Base-by-base conservation (phyloP, 2,888 invertebrate genomes). In the Dryomyza anilis region DNA sequence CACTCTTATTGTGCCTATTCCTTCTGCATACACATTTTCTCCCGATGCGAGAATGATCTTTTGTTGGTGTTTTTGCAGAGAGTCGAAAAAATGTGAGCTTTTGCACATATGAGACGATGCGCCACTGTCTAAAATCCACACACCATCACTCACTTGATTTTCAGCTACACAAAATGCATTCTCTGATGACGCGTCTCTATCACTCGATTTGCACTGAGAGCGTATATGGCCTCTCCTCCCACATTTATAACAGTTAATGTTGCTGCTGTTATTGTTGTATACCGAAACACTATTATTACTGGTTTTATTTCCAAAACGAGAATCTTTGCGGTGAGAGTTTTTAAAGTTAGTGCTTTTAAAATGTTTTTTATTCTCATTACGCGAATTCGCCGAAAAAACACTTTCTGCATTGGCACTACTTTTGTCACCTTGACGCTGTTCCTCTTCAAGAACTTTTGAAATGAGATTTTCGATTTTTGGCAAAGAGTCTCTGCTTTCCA, bases 161-260 rank as follows among this genome's bases (percentile, higher is more conserved):
- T n/a, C n/a, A n/a, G n/a, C n/a, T n/a, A n/a, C n/a, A n/a, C n/a
- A n/a, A n/a, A n/a, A n/a, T n/a, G n/a, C n/a, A n/a, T n/a, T n/a
- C n/a, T n/a, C n/a, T n/a, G n/a, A n/a, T n/a, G n/a, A n/a, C 12
- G 10, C 25, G 6, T 3, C 10, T 50, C 63, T 53, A 39, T 12
- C 43, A 33, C 19, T 57, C n/a, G 12, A 19, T 50, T 56, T 65
- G 33, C 69, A 67, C 2, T 65, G 46, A 21, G 67, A 65, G 14
- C 65, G 61, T 50, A 63, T 62, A 33, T 69, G 69, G 12, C 69
- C 67, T 16, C 43, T 67, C 45, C 62, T 63, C 27, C 67, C 67
- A 62, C 69, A 69, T 23, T 58, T 62, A 21, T 56, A 69, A 39
- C 69, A 65, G 23, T 65, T 65, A 29, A 67, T 36, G 36, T 60